A percentile compares a stretch with the other conserved stretches of the same genome.
These are phyloP conservation scores for Poliocrania exsul DNA, from an alignment of 2,797 vertebrate species.

Conservation along the genomic window DNA sequence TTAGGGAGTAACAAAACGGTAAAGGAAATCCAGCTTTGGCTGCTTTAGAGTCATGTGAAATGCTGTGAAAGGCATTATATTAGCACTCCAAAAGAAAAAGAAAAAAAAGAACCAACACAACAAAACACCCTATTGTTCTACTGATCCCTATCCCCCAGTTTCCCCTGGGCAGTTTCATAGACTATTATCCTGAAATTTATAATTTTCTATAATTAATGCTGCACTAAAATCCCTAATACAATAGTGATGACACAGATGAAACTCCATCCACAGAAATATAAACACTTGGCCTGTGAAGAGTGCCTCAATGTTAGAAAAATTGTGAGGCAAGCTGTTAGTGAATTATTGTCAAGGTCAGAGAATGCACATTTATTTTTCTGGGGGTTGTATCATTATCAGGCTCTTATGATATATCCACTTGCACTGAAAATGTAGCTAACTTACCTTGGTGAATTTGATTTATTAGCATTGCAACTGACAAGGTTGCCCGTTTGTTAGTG, in stretches of 20 bases:
- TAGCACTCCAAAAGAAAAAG: not conserved
- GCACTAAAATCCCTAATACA: not conserved
- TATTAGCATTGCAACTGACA: slow-evolving; percentile 77
- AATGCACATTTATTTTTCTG: slow-evolving; percentile 75
- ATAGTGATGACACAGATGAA: slow-evolving; percentile 16
- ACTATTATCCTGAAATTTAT: not conserved
- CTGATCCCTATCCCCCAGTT: not conserved
- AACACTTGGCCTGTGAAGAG: slow-evolving; percentile 35
- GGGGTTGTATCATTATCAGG: slow-evolving; percentile 76
- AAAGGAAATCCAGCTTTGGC: not conserved
- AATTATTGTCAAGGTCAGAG: slow-evolving; percentile 80
- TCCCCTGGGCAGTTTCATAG: not conserved
- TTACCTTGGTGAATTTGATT: slow-evolving; percentile 82
- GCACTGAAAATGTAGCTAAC: slow-evolving; percentile 75
- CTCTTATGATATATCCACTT: slow-evolving; percentile 77
- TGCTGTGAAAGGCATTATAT: not conserved
- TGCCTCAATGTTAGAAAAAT: slow-evolving; percentile 62
- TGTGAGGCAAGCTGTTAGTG: slow-evolving; percentile 63
- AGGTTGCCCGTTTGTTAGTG: slow-evolving; percentile 79
- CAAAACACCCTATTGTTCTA: not conserved
- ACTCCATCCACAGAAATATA: not conserved
- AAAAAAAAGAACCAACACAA: not conserved
- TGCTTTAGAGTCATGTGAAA: not conserved
- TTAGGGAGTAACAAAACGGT: not conserved
- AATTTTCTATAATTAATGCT: not conserved